phyloP scores from a whole-genome alignment of 2,113 vertebrate species.

The Sander lucioperca region DNA sequence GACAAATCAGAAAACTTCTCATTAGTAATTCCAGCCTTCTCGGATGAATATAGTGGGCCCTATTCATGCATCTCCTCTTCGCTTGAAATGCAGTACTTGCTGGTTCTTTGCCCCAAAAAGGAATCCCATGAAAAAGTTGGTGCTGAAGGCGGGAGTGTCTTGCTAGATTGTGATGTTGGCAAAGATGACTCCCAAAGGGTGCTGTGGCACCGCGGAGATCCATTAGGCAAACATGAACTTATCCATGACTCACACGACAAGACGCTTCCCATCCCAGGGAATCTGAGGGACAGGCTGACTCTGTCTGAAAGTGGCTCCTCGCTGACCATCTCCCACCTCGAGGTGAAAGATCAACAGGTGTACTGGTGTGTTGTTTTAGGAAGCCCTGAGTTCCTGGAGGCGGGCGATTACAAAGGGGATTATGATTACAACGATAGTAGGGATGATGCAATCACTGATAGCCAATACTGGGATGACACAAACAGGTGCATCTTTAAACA shows the following conservation, averaged over 20 bases:
- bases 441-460: neutral
- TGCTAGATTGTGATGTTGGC: constrained; percentile 50
- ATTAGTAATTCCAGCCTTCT: constrained; percentile 67
- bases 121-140: neutral
- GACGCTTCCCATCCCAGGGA: constrained; percentile 27
- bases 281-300: constrained; percentile 52
- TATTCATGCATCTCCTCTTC: constrained; percentile 73
- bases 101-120: constrained; percentile 71
- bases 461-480: neutral
- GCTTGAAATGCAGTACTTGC: constrained; percentile 49
- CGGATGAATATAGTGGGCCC: constrained; percentile 52
- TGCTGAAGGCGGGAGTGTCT: neutral
- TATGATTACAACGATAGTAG: neutral
- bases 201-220: constrained; percentile 70
- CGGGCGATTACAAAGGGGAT: neutral
- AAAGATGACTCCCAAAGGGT: constrained; percentile 29
- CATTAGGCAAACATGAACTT: constrained; percentile 20
- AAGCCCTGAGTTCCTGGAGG: neutral
- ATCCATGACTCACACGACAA: constrained; percentile 53
- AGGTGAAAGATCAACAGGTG: constrained; percentile 43
- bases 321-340: constrained; percentile 56
- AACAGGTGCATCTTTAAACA: constrained; percentile 70
- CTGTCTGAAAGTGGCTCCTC: constrained; percentile 30
- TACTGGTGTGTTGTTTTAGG: constrained; percentile 76
- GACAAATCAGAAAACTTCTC: constrained; percentile 46